Evolutionary conservation across 1,140 invertebrate genomes (phyloP).

Genomic region (Capitella teleta): DNA sequence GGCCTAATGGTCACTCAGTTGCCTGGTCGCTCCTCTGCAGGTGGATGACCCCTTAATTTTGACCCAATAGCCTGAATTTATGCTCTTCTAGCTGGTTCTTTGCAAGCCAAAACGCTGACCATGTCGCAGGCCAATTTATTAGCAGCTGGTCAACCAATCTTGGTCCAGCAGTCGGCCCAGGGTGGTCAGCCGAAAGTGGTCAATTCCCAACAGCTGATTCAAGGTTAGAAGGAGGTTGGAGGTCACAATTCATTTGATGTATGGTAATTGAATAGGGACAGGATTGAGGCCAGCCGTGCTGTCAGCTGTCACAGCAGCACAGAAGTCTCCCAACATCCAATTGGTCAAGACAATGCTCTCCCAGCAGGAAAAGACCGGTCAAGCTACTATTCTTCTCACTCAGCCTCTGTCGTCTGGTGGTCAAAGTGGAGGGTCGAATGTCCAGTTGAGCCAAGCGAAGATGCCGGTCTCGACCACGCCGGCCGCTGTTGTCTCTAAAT

Average conservation of each 20-base stretch:
- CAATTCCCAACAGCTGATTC: background rate
- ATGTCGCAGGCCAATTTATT: slow-evolving; percentile 1
- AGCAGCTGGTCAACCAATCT: slow-evolving; percentile 17
- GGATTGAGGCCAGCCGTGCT: no score
- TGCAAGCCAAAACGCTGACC: background rate
- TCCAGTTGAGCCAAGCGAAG: no score
- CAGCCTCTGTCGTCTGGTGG: slow-evolving; percentile 20
- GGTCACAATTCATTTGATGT: no score
- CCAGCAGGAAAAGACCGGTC: slow-evolving; percentile 25
- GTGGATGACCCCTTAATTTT: no score
- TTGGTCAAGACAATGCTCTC: slow-evolving; percentile 29
- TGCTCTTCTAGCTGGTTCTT: no score
- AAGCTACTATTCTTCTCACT: slow-evolving; percentile 31
- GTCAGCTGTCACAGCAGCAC: no score
- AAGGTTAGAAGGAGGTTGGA: background rate
- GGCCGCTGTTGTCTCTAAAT: slow-evolving; percentile 17
- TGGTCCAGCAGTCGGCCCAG: slow-evolving; percentile 15
- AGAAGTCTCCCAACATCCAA: slow-evolving; percentile 30
- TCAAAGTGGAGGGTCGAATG: slow-evolving; percentile 17
- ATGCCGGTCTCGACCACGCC: slow-evolving; percentile 2
- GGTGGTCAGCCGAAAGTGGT: background rate
- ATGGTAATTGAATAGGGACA: no score
- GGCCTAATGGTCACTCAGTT: no score
- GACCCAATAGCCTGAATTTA: no score
- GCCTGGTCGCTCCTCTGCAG: no score